Base-by-base conservation (phyloP, 2,888 invertebrate species). In the Drosophila tanythrix region DNA sequence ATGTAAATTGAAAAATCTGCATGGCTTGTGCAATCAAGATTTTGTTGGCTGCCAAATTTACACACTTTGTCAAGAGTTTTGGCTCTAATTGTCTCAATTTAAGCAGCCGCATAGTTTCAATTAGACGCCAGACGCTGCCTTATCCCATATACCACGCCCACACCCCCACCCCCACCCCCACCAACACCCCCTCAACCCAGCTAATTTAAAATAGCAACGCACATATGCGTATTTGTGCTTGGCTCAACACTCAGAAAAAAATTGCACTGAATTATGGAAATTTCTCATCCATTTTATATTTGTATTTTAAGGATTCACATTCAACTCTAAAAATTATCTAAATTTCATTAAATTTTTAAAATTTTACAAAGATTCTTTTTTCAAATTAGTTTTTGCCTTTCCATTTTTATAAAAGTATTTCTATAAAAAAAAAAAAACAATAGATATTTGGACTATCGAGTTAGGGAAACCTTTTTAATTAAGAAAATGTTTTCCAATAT, bases 81-180 rank as follows among this genome's bases (percentile, higher is more conserved):
- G 64, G 48, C 73, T 82, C 80, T 88, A 84, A 90, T 88, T 84
- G 84, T 88, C 86, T 85, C 80, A 82, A 79, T 88, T 90, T 79
- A 68, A 80, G 90, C 88, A 82, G 83, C 86, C 81, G 50, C 87
- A 88, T 69, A 77, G 78, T 88, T 85, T 83, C 85, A 85, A 90
- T 85, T 85, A 90, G 85, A 65, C 77, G 56, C 38, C 82, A 76
- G 70, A 65, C 70, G 64, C 71, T 70, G 62, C 69, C 70, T 38
- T 38, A 15, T 15, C 8, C 46, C 25, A 25, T 15, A 25, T 46
- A 4, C 46, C 15, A 21, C 7, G 0, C 21, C 11, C 40, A 11
- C n/a, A 57, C 59, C 43, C 13, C 10, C 29, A 1, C 4, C 15
- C 27, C 13, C 10, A 11, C 15, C 1, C 15, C 29, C 3, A 13